phyloP scores from a whole-genome alignment of 2,888 invertebrate species.

The Dynastes tityus region DNA sequence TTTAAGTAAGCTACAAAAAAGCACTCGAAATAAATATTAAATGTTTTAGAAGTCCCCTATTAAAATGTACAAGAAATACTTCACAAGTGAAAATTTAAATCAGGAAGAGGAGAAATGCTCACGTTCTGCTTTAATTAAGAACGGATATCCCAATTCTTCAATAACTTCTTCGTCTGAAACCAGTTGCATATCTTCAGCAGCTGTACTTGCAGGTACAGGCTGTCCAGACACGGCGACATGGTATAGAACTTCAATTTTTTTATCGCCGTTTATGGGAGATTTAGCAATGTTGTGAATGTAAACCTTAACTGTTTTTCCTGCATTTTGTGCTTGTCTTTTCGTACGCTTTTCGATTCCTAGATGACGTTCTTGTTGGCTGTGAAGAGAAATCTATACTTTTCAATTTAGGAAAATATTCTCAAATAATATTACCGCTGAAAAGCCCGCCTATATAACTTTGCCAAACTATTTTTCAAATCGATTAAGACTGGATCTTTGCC shows the following conservation, averaged over 20 bases:
- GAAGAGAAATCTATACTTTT: slow-evolving; percentile 35
- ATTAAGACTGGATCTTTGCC: slow-evolving; percentile 71
- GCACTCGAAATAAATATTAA: background rate
- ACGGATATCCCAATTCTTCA: slow-evolving; percentile 81
- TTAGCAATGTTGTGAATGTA: slow-evolving; percentile 80
- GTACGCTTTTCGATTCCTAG: slow-evolving; percentile 76
- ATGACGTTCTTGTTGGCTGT: slow-evolving; percentile 86
- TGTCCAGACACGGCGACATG: slow-evolving; percentile 86
- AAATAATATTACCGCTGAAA: slow-evolving; percentile 78
- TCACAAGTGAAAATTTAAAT: background rate
- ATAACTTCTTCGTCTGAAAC: slow-evolving; percentile 85
- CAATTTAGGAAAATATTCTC: background rate
- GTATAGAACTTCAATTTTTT: slow-evolving; percentile 80
- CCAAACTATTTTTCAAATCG: slow-evolving; percentile 82
- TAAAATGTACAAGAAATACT: too few relatives aligned
- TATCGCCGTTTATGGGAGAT: slow-evolving; percentile 67
- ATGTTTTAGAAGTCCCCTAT: background rate
- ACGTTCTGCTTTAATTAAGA: slow-evolving; percentile 91
- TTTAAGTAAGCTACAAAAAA: slow-evolving; percentile 78
- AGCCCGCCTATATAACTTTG: slow-evolving; percentile 85
- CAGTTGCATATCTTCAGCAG: slow-evolving; percentile 88
- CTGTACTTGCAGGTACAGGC: slow-evolving; percentile 85
- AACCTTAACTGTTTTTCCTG: slow-evolving; percentile 75
- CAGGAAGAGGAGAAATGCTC: slow-evolving; percentile 67
- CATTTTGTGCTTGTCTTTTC: slow-evolving; percentile 60